Percentiles rank a stretch among this genome's conserved stretches.
Conservation (phyloP, 2,888 invertebrate genomes). For the Aleiodes leptofemur region DNA sequence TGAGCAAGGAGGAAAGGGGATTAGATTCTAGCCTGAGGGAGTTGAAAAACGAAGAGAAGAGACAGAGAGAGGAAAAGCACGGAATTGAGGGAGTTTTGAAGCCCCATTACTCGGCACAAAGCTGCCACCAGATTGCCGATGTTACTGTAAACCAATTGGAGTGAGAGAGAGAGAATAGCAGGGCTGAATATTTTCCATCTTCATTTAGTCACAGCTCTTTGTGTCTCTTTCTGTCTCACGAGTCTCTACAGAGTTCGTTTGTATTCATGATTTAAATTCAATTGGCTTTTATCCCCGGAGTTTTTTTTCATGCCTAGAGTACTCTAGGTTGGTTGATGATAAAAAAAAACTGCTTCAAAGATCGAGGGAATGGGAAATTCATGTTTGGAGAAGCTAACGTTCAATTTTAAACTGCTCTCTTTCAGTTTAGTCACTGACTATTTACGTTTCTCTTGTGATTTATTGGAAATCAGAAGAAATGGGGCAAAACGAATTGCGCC, state of each 20-base stretch:
- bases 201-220: conserved; percentile 37
- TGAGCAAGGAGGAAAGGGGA: neutral
- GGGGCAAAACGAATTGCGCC: too few relatives aligned
- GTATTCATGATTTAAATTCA: conserved; percentile 75
- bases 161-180: neutral
- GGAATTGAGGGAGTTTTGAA: conserved; percentile 37
- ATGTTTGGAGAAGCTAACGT: neutral
- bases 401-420: neutral
- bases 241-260: conserved; percentile 67
- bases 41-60: conserved; percentile 28
- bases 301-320: conserved; percentile 61
- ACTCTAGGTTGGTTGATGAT: conserved; percentile 37
- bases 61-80: conserved; percentile 3
- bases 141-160: conserved; percentile 59
- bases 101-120: conserved; percentile 68
- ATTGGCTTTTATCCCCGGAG: conserved; percentile 73
- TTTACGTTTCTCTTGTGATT: too few relatives aligned
- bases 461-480: too few relatives aligned
- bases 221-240: conserved; percentile 37
- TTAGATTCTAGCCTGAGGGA: conserved; percentile 31
- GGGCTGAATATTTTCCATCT: conserved; percentile 32
- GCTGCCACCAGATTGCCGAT: conserved; percentile 75
- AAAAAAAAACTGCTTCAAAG: conserved; percentile 14
- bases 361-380: neutral
- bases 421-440: neutral